Percentiles rank a stretch among this genome's conserved stretches.
phyloP scores from a whole-genome alignment of 2,888 invertebrate genomes.

The Protophormia terraenovae region DNA sequence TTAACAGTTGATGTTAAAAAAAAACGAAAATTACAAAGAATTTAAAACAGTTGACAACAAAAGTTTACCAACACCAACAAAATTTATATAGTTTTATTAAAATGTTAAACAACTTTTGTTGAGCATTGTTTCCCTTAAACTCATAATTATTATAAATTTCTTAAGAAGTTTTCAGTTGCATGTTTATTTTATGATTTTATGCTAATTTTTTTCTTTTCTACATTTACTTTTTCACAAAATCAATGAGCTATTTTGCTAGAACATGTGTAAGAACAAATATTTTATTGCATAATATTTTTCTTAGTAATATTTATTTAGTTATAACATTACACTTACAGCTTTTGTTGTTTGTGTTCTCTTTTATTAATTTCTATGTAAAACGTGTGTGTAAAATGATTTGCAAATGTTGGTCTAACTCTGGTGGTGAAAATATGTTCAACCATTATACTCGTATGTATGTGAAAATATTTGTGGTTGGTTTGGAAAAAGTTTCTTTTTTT shows the following conservation, averaged over 20 bases:
- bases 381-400: constrained; percentile 48
- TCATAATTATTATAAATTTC: constrained; percentile 20
- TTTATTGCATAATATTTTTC: constrained; percentile 66
- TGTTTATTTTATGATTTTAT: constrained; percentile 24
- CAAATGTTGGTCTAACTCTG: too few species aligned
- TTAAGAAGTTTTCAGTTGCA: constrained; percentile 34
- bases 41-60: constrained; percentile 10
- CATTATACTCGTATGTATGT: too few species aligned
- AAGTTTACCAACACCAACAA: background rate
- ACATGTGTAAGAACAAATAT: constrained; percentile 51
- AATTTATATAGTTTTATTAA: background rate
- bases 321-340: background rate
- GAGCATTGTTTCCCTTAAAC: background rate
- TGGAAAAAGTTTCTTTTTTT: constrained; percentile 4
- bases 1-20: constrained; percentile 14
- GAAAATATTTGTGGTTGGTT: constrained; percentile 38
- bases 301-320: constrained; percentile 51
- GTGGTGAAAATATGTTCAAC: too few species aligned
- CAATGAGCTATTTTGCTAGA: constrained; percentile 1
- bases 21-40: background rate
- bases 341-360: too few species aligned
- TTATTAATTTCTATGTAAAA: constrained; percentile 20
- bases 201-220: constrained; percentile 44
- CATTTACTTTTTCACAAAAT: background rate
- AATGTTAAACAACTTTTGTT: background rate